Evolutionary conservation across 1,140 invertebrate species (phyloP).

Genomic region (Nilaparvata lugens): DNA sequence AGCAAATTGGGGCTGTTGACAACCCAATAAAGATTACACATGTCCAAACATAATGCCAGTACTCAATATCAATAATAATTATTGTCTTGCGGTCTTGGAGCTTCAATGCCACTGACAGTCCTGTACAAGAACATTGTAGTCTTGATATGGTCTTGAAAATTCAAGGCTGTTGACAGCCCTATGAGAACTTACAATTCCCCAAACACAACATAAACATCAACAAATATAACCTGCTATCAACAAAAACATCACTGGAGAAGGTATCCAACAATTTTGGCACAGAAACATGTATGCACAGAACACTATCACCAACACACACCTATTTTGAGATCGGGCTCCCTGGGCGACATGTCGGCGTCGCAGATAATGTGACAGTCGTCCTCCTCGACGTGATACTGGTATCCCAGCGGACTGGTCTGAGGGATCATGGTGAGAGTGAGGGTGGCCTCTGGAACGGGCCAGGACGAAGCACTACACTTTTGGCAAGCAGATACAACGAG

Average conservation of each 20-base stretch:
- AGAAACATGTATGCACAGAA: neutral
- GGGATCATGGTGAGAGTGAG: slow-evolving; percentile 6
- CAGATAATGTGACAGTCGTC: slow-evolving; percentile 7
- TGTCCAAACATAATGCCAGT: no score
- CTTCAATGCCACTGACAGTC: no score
- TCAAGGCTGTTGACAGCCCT: neutral
- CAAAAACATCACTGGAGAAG: neutral
- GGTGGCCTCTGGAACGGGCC: slow-evolving; percentile 9
- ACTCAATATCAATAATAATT: no score
- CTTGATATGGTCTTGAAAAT: neutral
- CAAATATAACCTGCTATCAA: neutral
- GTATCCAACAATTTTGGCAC: neutral
- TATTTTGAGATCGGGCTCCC: slow-evolving; percentile 10
- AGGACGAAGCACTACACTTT: neutral
- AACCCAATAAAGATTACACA: no score
- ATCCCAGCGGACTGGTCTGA: slow-evolving; percentile 5
- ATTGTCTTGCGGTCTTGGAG: no score
- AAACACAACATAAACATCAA: neutral
- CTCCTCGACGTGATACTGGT: slow-evolving; percentile 14
- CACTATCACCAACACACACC: neutral
- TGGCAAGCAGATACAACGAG: neutral
- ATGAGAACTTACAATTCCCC: neutral
- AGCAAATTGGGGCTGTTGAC: no score
- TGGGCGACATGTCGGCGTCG: slow-evolving; percentile 6
- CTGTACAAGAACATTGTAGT: no score